phyloP scores from a whole-genome alignment of 2,113 vertebrate genomes.

The Recurvirostra avosetta region DNA sequence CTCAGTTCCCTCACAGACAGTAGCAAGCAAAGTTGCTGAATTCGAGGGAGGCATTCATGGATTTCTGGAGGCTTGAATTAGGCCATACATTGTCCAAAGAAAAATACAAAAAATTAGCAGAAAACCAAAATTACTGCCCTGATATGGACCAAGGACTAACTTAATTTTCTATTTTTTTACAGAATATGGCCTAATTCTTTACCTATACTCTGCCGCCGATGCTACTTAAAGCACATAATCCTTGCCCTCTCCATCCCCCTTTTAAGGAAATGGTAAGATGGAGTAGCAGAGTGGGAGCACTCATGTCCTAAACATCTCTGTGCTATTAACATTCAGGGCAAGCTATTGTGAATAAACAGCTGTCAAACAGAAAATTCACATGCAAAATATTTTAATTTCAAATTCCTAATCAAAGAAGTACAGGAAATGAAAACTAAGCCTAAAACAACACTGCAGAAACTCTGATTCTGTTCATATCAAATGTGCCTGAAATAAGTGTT shows the following conservation, averaged over 20 bases:
- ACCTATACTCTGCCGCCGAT: not conserved
- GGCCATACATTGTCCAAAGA: not conserved
- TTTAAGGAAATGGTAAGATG: not conserved
- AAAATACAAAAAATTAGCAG: not conserved
- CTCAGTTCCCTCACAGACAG: not conserved
- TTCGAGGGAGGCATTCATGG: not conserved
- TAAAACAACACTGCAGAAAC: not conserved
- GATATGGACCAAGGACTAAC: not conserved
- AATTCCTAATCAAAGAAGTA: not conserved
- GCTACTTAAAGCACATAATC: not conserved
- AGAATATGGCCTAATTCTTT: not conserved
- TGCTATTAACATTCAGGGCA: not conserved
- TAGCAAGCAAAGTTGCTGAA: not conserved
- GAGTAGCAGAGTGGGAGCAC: not conserved
- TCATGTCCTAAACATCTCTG: not conserved
- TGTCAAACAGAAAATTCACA: not conserved
- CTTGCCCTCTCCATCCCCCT: not conserved
- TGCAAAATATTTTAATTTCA: not conserved
- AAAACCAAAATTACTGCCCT: not conserved
- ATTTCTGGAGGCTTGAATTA: not conserved
- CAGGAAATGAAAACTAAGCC: not conserved
- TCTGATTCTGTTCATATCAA: not conserved
- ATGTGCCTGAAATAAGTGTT: not conserved
- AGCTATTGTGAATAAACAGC: not conserved
- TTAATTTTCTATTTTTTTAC: not conserved